A percentile compares a stretch with the other conserved stretches of the same genome.
These are phyloP conservation scores for Clarias fuscus DNA, from an alignment of 2,797 vertebrate genomes.

Conservation along the genomic window DNA sequence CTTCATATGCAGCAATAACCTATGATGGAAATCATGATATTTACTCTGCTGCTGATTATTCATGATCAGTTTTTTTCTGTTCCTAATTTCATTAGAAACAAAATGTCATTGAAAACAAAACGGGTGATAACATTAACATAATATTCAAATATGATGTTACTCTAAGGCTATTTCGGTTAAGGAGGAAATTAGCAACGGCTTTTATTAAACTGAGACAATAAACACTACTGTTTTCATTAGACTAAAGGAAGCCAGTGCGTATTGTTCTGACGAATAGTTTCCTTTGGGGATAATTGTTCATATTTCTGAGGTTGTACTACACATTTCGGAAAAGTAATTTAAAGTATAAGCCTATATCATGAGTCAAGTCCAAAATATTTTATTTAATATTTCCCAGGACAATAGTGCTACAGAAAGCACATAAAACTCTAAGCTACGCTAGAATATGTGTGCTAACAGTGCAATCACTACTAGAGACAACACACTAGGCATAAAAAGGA, in stretches of 20 bases:
- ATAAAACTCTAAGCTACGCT: too few species aligned
- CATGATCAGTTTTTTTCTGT: slow-evolving; percentile 68
- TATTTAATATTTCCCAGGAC: too few species aligned
- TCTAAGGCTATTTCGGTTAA: slow-evolving; percentile 60
- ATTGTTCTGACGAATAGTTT: background rate
- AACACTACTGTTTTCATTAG: background rate
- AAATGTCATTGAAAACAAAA: slow-evolving; percentile 60
- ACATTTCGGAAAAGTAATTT: background rate
- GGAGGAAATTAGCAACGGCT: slow-evolving; percentile 14
- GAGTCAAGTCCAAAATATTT: too few species aligned
- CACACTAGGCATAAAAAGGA: too few species aligned
- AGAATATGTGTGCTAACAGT: too few species aligned
- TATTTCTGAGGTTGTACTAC: background rate
- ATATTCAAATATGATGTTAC: slow-evolving; percentile 71
- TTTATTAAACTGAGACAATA: slow-evolving; percentile 19
- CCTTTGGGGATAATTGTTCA: background rate
- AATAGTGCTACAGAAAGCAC: too few species aligned
- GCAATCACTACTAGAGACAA: too few species aligned
- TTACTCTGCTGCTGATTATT: slow-evolving; percentile 76
- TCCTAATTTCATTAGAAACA: slow-evolving; percentile 73
- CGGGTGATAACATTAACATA: slow-evolving; percentile 65
- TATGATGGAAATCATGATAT: slow-evolving; percentile 59
- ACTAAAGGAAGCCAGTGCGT: background rate
- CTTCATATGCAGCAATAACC: slow-evolving; percentile 50
- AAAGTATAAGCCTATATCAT: background rate